These are phyloP conservation scores for Petromus typicus DNA, from an alignment of 2,113 vertebrate species.

Conservation along the genomic window DNA sequence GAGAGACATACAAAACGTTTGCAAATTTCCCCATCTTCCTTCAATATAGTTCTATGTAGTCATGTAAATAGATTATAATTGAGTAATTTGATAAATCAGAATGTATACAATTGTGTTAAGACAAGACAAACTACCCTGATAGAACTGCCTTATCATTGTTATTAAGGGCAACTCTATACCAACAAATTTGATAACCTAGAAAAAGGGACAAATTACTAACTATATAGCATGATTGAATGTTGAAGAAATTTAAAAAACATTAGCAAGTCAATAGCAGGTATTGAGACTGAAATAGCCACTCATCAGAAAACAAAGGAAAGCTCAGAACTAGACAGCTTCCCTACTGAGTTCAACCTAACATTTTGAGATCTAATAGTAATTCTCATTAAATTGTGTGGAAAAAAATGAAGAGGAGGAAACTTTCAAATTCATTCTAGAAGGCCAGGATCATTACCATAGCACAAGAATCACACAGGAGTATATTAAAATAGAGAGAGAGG, in stretches of 20 bases:
- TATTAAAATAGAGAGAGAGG: not conserved
- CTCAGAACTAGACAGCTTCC: not conserved
- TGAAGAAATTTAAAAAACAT: not conserved
- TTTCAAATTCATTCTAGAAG: not conserved
- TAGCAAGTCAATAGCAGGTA: not conserved
- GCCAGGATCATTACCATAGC: not conserved
- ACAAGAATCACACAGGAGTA: not conserved
- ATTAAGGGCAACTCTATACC: not conserved
- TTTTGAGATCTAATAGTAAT: not conserved
- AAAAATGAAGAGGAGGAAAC: not conserved
- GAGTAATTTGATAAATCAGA: not conserved
- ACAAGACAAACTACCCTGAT: not conserved
- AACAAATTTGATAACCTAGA: not conserved
- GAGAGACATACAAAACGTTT: not conserved
- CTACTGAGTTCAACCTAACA: not conserved
- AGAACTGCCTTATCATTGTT: not conserved
- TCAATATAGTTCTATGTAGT: not conserved
- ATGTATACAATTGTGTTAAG: not conserved
- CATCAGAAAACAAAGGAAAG: not conserved
- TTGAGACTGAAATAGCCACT: not conserved
- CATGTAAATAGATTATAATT: not conserved
- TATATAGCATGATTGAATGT: not conserved
- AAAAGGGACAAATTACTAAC: not conserved
- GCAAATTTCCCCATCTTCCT: not conserved
- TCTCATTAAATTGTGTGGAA: not conserved